Percentiles rank a stretch among this genome's conserved stretches.
Evolutionary conservation across 2,888 invertebrate genomes (phyloP).

Genomic region (Cabera pusaria): DNA sequence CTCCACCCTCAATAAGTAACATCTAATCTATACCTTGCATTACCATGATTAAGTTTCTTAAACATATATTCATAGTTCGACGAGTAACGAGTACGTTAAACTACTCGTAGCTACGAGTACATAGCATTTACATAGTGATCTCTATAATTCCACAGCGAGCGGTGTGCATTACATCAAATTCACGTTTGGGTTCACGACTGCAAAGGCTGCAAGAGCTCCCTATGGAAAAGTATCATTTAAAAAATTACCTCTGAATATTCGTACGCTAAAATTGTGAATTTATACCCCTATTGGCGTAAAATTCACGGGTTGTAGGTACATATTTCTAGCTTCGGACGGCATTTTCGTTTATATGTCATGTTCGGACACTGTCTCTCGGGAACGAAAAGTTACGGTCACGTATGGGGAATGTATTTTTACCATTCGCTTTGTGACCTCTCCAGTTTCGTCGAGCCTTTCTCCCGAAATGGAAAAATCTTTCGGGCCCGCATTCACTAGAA

Average conservation of each 20-base stretch:
- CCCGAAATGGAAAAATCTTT: slow-evolving; percentile 69
- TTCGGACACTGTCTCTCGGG: slow-evolving; percentile 49
- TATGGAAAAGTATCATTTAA: slow-evolving; percentile 13
- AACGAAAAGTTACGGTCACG: slow-evolving; percentile 58
- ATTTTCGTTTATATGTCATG: slow-evolving; percentile 59
- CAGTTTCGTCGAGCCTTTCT: slow-evolving; percentile 57
- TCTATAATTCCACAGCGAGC: slow-evolving; percentile 6
- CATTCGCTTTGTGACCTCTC: slow-evolving; percentile 62
- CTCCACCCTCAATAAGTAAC: too few relatives aligned
- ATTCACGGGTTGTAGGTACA: slow-evolving; percentile 37
- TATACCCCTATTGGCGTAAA: slow-evolving; percentile 40
- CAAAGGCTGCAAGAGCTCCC: slow-evolving; percentile 4
- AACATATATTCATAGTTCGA: too few relatives aligned
- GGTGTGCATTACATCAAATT: slow-evolving; percentile 4
- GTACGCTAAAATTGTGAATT: slow-evolving; percentile 32
- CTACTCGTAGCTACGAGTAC: too few relatives aligned
- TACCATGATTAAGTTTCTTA: too few relatives aligned
- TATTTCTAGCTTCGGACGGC: slow-evolving; percentile 47
- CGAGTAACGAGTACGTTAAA: too few relatives aligned
- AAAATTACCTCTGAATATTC: slow-evolving; percentile 24
- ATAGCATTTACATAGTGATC: too few relatives aligned
- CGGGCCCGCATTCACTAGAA: slow-evolving; percentile 48
- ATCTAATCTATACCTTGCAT: too few relatives aligned
- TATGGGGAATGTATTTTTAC: slow-evolving; percentile 65
- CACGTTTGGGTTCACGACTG: slow-evolving; percentile 6